Conservation (phyloP, 2,888 invertebrate species). For the Lasius fuliginosus region DNA sequence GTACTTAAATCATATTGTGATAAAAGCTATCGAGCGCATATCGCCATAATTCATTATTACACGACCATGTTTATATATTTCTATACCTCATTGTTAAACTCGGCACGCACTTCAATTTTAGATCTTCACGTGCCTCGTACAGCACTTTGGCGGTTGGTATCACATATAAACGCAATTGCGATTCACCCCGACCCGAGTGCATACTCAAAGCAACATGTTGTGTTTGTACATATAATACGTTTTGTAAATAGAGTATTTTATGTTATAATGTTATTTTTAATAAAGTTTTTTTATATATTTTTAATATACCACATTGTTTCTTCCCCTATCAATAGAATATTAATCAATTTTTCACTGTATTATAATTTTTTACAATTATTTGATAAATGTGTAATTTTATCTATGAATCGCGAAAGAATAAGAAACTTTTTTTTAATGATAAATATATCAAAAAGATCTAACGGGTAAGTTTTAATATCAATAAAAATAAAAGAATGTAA, state of each 20-base stretch:
- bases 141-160: slow-evolving; percentile 33
- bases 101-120: slow-evolving; percentile 6
- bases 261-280: slow-evolving; percentile 64
- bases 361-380: slow-evolving; percentile 7
- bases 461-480: not conserved
- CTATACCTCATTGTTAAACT: slow-evolving; percentile 25
- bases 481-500: not conserved
- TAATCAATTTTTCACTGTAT: not conserved
- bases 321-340: not conserved
- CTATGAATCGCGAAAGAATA: not conserved
- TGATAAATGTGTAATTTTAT: not conserved
- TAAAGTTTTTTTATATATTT: slow-evolving; percentile 62
- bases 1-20: slow-evolving; percentile 13
- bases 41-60: slow-evolving; percentile 9
- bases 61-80: slow-evolving; percentile 7
- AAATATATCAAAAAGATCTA: not conserved
- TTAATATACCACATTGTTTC: slow-evolving; percentile 21
- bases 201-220: slow-evolving; percentile 57
- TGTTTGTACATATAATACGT: slow-evolving; percentile 68
- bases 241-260: slow-evolving; percentile 70
- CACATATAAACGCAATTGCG: slow-evolving; percentile 48
- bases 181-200: slow-evolving; percentile 48
- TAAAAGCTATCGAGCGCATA: slow-evolving; percentile 19
- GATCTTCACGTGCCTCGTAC: slow-evolving; percentile 15
- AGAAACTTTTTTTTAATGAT: not conserved